phyloP scores from a whole-genome alignment of 2,113 vertebrate species.

The Leptodactylus fuscus region DNA sequence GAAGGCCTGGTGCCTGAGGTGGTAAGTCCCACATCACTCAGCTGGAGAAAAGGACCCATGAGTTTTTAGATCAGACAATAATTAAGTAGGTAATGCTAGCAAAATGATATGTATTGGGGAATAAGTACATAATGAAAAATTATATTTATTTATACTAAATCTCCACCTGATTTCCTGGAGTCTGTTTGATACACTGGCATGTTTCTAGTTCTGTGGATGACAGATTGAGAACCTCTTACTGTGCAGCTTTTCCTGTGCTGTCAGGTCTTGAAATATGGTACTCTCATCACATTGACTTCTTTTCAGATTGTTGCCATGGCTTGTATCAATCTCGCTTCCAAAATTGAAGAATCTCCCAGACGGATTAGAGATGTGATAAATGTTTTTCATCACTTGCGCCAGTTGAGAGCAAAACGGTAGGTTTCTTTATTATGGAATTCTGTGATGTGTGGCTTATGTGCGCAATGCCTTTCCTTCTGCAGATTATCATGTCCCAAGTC shows the following conservation, averaged over 20 bases:
- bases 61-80: too few relatives aligned
- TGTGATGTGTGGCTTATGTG: not conserved
- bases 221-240: not conserved
- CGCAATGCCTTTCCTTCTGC: not conserved
- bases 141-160: too few relatives aligned
- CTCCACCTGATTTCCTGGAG: too few relatives aligned
- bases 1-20: too few relatives aligned
- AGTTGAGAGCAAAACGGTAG: conserved; percentile 97
- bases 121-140: too few relatives aligned
- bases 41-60: too few relatives aligned
- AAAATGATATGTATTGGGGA: too few relatives aligned
- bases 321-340: conserved; percentile 96
- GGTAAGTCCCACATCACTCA: too few relatives aligned
- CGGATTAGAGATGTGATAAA: conserved; percentile 98
- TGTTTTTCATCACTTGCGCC: conserved; percentile 93
- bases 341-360: conserved; percentile 97
- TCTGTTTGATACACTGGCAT: not conserved
- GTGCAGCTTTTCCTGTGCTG: not conserved
- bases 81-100: too few relatives aligned
- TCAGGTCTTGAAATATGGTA: rapidly evolving
- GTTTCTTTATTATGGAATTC: conserved; percentile 65
- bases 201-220: not conserved
- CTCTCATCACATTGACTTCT: conserved; percentile 52
- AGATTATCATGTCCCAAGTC: not conserved
- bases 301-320: conserved; percentile 98